Percentiles rank a stretch among this genome's conserved stretches.
phyloP scores from a whole-genome alignment of 2,113 vertebrate species.

The Ifrita kowaldi region DNA sequence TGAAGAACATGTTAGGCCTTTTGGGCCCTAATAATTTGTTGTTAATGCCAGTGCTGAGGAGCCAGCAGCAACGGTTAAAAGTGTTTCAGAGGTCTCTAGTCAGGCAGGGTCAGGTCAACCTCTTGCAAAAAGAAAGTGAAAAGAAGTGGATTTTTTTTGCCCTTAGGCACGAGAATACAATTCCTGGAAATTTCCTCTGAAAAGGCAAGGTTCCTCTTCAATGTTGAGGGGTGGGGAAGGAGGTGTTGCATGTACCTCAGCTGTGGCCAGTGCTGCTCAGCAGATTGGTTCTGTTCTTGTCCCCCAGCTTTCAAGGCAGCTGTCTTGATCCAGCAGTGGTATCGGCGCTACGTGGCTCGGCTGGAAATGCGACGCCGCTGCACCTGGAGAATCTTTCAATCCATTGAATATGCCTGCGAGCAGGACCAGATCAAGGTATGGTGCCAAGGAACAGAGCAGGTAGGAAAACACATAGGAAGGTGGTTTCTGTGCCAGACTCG shows the following conservation, averaged over 20 bases:
- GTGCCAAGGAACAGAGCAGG: background rate
- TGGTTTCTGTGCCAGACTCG: background rate
- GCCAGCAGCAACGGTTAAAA: background rate
- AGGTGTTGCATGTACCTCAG: background rate
- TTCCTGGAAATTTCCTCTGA: background rate
- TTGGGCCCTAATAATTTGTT: background rate
- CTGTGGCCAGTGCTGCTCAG: background rate
- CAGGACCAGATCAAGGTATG: conserved; percentile 91
- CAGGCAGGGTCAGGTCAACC: background rate
- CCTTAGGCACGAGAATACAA: background rate
- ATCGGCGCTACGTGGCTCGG: conserved; percentile 82
- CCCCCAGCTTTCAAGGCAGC: conserved; percentile 84
- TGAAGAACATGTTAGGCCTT: background rate
- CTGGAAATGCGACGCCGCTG: conserved; percentile 89
- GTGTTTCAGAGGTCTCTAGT: background rate
- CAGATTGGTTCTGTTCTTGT: background rate
- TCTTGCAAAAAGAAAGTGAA: background rate
- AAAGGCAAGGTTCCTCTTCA: background rate
- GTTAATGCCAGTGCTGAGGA: background rate
- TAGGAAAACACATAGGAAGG: background rate
- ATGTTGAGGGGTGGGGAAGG: background rate
- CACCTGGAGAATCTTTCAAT: conserved; percentile 94
- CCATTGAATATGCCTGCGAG: conserved; percentile 89
- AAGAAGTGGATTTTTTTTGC: background rate
- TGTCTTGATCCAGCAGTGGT: conserved; percentile 90